Conservation (phyloP, 2,888 invertebrate genomes). For the Salticus scenicus region DNA sequence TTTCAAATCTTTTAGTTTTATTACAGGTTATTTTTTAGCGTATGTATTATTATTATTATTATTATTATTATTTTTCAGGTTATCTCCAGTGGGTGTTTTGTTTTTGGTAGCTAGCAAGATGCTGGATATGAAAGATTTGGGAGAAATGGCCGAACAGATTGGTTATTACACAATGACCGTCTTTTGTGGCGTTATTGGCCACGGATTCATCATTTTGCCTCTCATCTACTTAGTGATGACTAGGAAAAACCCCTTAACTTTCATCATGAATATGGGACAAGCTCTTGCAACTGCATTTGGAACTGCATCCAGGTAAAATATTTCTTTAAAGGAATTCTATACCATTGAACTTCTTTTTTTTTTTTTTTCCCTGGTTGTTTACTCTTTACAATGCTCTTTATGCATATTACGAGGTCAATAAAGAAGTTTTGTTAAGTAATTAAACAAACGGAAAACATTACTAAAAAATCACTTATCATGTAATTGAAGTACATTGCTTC, state of each 20-base stretch:
- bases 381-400: no score
- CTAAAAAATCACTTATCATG: no score
- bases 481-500: no score
- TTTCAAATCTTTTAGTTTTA: no score
- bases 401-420: no score
- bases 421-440: no score
- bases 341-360: no score
- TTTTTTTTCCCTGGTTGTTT: no score
- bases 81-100: slow-evolving; percentile 91
- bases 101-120: slow-evolving; percentile 93
- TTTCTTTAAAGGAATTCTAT: no score
- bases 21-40: no score
- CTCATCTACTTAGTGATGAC: slow-evolving; percentile 88
- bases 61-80: slow-evolving; percentile 81
- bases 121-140: slow-evolving; percentile 90
- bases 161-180: slow-evolving; percentile 96
- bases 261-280: slow-evolving; percentile 73
- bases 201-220: slow-evolving; percentile 93
- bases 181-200: slow-evolving; percentile 90
- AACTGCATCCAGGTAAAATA: slow-evolving; percentile 72
- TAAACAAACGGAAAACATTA: no score
- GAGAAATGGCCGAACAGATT: slow-evolving; percentile 87
- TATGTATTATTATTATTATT: no score
- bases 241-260: slow-evolving; percentile 85
- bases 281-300: slow-evolving; percentile 73